These are phyloP conservation scores for Lucilia sericata DNA, from an alignment of 1,140 invertebrate genomes.

Conservation along the genomic window DNA sequence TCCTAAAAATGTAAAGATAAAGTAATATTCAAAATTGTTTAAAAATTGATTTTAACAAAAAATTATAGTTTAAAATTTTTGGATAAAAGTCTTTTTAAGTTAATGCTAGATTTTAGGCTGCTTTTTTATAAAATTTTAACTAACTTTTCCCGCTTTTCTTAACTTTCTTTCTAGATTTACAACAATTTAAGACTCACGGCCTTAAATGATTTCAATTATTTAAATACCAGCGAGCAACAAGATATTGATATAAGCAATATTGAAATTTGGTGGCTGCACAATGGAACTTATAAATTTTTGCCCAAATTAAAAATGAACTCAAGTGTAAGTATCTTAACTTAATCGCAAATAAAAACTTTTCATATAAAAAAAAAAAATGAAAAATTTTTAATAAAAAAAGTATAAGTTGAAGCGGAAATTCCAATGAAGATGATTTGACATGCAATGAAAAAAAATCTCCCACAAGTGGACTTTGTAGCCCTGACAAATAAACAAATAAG, in stretches of 20 bases:
- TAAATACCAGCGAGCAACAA: constrained; percentile 56
- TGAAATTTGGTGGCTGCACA: constrained; percentile 60
- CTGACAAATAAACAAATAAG: background rate
- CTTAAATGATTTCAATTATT: constrained; percentile 55
- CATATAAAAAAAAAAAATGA: background rate
- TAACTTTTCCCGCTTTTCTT: constrained; percentile 38
- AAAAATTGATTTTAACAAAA: too few relatives aligned
- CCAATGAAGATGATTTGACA: constrained; percentile 34
- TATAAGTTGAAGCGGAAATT: constrained; percentile 28
- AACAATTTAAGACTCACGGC: constrained; percentile 60
- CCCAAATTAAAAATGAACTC: constrained; percentile 64
- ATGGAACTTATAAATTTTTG: constrained; percentile 63
- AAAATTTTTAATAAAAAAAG: background rate
- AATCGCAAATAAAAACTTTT: background rate
- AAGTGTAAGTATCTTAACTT: constrained; percentile 54
- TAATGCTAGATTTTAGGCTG: too few relatives aligned
- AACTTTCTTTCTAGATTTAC: constrained; percentile 54
- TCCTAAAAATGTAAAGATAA: too few relatives aligned
- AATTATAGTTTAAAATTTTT: too few relatives aligned
- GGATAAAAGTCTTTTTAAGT: too few relatives aligned
- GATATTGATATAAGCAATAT: constrained; percentile 62
- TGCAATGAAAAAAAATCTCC: constrained; percentile 32
- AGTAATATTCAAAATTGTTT: too few relatives aligned
- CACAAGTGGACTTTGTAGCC: constrained; percentile 35
- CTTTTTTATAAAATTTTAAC: constrained; percentile 29